Evolutionary conservation across 2,113 vertebrate species (phyloP), one percentile per base, ranked within the genome.

Genomic region (Cisticola juncidis): DNA sequence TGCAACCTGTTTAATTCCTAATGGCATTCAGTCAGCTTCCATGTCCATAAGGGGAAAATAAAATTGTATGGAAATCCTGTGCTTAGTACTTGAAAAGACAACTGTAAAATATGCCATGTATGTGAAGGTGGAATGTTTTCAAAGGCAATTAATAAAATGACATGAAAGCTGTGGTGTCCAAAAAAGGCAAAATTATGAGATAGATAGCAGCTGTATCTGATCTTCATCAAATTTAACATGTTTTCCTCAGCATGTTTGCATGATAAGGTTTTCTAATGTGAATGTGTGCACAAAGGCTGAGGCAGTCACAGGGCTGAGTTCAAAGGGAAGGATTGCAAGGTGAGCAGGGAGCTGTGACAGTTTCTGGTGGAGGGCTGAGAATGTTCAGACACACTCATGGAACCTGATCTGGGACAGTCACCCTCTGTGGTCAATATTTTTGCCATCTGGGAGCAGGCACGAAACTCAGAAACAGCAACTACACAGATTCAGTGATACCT

Each of bases 271-370:
- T 92, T 78, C 38, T 51, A 24, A 15, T 0, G 0, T 24, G 7
- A 54, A 54, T 1, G 3, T 35, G 23, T 25, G 22, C 66, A 64
- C n/a, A 60, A 65, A 65, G 36, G 45, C 38, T 86, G 90, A 82
- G 23, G 8, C 29, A 36, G 42, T 36, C 20, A 8, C 0, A 1
- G 45, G 35, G 14, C 13, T 64, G 31, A 40, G 26, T 21, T 68
- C 14, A 47, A 84, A 81, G 44, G 23, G 56, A 70, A 60, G 22
- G 19, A 11, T 40, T 78, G 10, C 24, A 33, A 31, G 20, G 24
- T 47, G 73, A 56, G 9, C 31, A 85, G 44, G 10, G 44, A 28
- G 8, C 24, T 70, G 51, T 0, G 0, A 3, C 1, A 0, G 12
- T 50, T 40, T 36, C 65, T 74, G 35, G 6, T 4, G 7, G 12